Evolutionary conservation across 1,140 invertebrate genomes (phyloP).

Genomic region (Drosophila rhopaloa): DNA sequence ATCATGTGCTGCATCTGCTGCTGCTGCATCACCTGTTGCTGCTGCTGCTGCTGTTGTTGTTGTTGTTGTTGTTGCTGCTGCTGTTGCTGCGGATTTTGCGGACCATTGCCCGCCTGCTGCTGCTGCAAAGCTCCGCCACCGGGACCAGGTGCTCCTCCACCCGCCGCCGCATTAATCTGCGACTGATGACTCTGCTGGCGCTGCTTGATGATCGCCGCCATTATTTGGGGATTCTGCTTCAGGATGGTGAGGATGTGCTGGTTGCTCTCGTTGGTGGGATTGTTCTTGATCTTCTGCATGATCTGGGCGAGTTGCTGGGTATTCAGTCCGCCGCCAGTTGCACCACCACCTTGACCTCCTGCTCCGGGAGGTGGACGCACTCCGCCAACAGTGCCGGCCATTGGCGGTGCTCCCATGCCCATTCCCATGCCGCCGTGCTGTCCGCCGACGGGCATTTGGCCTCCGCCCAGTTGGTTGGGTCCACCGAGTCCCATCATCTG

Average conservation of each 20-base stretch:
- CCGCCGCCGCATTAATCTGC: slow-evolving; percentile 79
- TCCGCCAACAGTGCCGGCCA: slow-evolving; percentile 53
- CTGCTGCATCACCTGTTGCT: slow-evolving; percentile 85
- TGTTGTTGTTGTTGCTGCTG: slow-evolving; percentile 85
- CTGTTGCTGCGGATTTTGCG: slow-evolving; percentile 82
- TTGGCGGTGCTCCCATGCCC: slow-evolving; percentile 62
- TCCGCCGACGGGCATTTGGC: slow-evolving; percentile 70
- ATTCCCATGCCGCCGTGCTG: slow-evolving; percentile 65
- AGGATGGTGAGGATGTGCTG: slow-evolving; percentile 96
- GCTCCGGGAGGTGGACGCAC: slow-evolving; percentile 81
- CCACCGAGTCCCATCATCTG: slow-evolving; percentile 78
- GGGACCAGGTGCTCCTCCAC: slow-evolving; percentile 64
- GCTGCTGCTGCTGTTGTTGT: slow-evolving; percentile 85
- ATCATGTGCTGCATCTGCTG: slow-evolving; percentile 86
- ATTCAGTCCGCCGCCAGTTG: slow-evolving; percentile 87
- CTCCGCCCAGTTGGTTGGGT: slow-evolving; percentile 72
- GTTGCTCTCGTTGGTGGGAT: slow-evolving; percentile 94
- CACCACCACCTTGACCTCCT: slow-evolving; percentile 80
- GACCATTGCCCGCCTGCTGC: slow-evolving; percentile 85
- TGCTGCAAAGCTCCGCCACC: slow-evolving; percentile 83
- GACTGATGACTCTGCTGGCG: slow-evolving; percentile 89
- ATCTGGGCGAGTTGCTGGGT: slow-evolving; percentile 95
- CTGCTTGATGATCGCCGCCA: slow-evolving; percentile 98
- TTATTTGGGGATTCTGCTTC: slow-evolving; percentile 97
- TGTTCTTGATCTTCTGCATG: slow-evolving; percentile 94